These are phyloP conservation scores for Microcebus jonahi DNA, from an alignment of 2,113 vertebrate species.

Conservation along the genomic window DNA sequence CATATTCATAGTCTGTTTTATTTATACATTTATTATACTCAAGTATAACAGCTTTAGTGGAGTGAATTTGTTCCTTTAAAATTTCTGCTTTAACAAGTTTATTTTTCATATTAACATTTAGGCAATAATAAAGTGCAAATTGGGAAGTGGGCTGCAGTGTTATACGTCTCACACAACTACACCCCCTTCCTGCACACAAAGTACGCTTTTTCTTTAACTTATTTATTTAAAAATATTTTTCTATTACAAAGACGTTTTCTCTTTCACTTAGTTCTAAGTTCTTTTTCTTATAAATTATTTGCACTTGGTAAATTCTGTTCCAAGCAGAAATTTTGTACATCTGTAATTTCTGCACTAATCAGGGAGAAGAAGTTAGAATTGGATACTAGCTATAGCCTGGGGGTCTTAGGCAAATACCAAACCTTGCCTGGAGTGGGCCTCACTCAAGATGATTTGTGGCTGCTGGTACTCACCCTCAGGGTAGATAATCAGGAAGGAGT, in stretches of 20 bases:
- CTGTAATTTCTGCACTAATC: not conserved
- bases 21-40: not conserved
- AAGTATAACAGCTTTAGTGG: not conserved
- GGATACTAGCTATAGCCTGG: not conserved
- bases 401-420: not conserved
- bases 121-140: not conserved
- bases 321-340: not conserved
- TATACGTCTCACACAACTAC: not conserved
- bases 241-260: not conserved
- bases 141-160: not conserved
- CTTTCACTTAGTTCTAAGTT: constrained; percentile 15
- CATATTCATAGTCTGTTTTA: not conserved
- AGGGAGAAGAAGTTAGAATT: not conserved
- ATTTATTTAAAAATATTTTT: not conserved
- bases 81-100: not conserved
- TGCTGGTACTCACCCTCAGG: not conserved
- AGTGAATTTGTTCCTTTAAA: not conserved
- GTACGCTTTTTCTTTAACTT: not conserved
- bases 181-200: not conserved
- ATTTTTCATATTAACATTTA: not conserved
- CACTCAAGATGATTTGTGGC: not conserved
- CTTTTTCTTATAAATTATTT: not conserved
- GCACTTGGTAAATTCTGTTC: not conserved
- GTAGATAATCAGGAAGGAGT: not conserved
- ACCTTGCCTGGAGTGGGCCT: not conserved